Conservation (phyloP, 2,113 vertebrate genomes). For the Panurus biarmicus region DNA sequence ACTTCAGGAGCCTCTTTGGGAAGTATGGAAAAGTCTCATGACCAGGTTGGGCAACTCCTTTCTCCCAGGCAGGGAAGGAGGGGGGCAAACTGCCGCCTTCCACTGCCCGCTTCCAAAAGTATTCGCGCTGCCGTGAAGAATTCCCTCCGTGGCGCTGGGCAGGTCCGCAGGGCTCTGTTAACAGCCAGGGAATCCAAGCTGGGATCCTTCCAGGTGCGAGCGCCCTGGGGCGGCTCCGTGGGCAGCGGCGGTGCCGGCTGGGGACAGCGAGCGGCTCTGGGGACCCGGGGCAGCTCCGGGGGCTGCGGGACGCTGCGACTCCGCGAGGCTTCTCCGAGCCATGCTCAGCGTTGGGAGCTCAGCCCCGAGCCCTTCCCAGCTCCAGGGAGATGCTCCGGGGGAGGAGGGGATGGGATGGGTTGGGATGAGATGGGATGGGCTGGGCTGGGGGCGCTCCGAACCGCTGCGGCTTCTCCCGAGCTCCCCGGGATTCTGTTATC, state of each 20-base stretch:
- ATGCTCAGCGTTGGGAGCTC: background rate
- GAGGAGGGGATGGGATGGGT: constrained; percentile 16
- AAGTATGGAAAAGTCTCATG: constrained; percentile 34
- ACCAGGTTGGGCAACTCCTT: constrained; percentile 45
- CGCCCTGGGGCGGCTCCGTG: background rate
- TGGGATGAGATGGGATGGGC: background rate
- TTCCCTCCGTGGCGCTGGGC: background rate
- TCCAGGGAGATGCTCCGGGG: background rate
- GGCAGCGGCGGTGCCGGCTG: background rate
- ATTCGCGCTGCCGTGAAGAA: fast-evolving
- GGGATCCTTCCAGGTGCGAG: background rate
- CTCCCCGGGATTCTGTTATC: too few relatives aligned
- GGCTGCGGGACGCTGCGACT: background rate
- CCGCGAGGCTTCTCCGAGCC: background rate
- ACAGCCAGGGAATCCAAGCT: background rate
- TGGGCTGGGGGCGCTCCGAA: background rate
- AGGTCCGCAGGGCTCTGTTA: background rate
- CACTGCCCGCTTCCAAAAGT: fast-evolving
- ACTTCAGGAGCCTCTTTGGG: constrained; percentile 21
- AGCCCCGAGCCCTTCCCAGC: constrained; percentile 31
- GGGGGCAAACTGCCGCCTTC: background rate
- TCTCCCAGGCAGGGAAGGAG: background rate
- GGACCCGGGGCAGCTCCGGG: background rate
- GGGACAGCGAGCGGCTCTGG: background rate
- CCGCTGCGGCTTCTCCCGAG: background rate